Evolutionary conservation across 2,797 vertebrate species (phyloP).

Genomic region (Phalanger gymnotis): DNA sequence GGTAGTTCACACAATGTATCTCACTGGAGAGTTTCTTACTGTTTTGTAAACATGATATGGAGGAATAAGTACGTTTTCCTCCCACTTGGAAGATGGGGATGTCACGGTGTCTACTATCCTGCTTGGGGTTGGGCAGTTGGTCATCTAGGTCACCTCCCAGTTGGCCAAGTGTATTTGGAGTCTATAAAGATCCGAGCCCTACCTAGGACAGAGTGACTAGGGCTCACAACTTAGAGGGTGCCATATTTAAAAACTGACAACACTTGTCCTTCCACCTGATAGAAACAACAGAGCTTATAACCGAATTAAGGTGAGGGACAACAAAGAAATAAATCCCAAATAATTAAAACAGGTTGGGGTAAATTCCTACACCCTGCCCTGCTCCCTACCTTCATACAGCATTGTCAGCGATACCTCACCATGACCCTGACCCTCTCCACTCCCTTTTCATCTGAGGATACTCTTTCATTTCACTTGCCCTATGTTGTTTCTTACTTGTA

Average conservation of each 20-base stretch:
- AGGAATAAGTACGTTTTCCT: not conserved
- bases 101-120: not conserved
- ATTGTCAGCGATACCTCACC: not conserved
- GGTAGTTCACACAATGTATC: not conserved
- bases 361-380: not conserved
- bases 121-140: slow-evolving; percentile 19
- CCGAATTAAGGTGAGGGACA: not conserved
- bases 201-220: not conserved
- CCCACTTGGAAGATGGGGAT: not conserved
- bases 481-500: not conserved
- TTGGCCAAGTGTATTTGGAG: not conserved
- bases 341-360: not conserved
- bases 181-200: not conserved
- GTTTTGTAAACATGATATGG: not conserved
- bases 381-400: not conserved
- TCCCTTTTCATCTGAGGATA: not conserved
- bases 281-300: not conserved
- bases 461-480: not conserved
- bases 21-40: slow-evolving; percentile 37
- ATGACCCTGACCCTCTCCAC: not conserved
- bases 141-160: not conserved
- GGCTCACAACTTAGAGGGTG: not conserved
- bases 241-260: not conserved
- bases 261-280: not conserved
- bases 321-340: not conserved